phyloP scores from a whole-genome alignment of 2,888 invertebrate genomes.

The Portevinia maculata region DNA sequence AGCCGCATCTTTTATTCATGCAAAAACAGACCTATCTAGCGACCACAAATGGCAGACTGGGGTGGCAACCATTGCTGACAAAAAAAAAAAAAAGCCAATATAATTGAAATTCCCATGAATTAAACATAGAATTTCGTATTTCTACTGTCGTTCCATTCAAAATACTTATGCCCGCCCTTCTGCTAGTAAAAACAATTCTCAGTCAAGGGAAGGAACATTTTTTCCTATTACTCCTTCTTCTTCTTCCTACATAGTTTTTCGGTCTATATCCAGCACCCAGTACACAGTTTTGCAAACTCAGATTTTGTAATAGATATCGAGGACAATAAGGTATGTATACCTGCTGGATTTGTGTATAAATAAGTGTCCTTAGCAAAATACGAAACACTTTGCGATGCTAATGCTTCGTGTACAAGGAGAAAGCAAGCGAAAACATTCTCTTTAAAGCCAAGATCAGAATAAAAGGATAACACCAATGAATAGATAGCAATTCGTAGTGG shows the following conservation, averaged over 20 bases:
- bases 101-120: conserved; percentile 74
- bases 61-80: conserved; percentile 25
- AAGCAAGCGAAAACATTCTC: not conserved
- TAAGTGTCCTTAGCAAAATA: conserved; percentile 33
- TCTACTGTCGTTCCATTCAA: conserved; percentile 71
- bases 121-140: conserved; percentile 70
- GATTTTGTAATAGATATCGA: conserved; percentile 40
- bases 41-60: conserved; percentile 57
- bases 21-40: conserved; percentile 58
- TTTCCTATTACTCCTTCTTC: conserved; percentile 67
- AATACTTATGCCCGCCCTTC: conserved; percentile 40
- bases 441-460: conserved; percentile 5
- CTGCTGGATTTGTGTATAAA: conserved; percentile 34
- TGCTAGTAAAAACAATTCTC: conserved; percentile 48
- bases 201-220: conserved; percentile 57
- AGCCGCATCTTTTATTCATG: conserved; percentile 71
- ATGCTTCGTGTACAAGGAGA: conserved; percentile 16
- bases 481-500: conserved; percentile 56
- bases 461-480: conserved; percentile 67
- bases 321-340: conserved; percentile 11
- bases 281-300: conserved; percentile 57
- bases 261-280: conserved; percentile 10
- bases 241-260: conserved; percentile 12
- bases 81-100: conserved; percentile 62
- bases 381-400: conserved; percentile 43